Conservation (phyloP, 2,797 vertebrate genomes). For the Siniperca obscura region DNA sequence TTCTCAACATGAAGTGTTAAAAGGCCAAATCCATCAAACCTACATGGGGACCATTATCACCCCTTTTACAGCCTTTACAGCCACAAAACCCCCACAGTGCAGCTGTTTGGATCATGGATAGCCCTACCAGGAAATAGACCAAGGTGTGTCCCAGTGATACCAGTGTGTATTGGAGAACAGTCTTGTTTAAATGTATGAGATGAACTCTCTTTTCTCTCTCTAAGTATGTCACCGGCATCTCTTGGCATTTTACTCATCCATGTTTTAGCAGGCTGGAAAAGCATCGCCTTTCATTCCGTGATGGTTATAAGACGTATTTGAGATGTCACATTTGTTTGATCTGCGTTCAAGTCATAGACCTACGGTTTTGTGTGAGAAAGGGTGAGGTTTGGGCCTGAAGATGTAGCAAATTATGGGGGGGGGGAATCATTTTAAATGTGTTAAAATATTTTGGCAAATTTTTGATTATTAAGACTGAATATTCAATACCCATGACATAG, state of each 20-base stretch:
- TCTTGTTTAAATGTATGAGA: slow-evolving; percentile 57
- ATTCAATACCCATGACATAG: neutral
- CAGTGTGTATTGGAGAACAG: slow-evolving; percentile 67
- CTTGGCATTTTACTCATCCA: slow-evolving; percentile 38
- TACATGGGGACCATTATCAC: slow-evolving; percentile 50
- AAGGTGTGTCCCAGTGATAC: slow-evolving; percentile 59
- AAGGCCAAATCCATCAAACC: slow-evolving; percentile 43
- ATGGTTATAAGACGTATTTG: slow-evolving; percentile 10
- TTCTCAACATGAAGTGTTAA: slow-evolving; percentile 11
- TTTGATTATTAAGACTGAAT: neutral
- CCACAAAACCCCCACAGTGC: slow-evolving; percentile 25
- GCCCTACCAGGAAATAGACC: slow-evolving; percentile 66
- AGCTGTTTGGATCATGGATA: slow-evolving; percentile 54
- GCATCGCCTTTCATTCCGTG: slow-evolving; percentile 19
- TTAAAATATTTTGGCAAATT: neutral
- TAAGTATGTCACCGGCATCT: slow-evolving; percentile 30
- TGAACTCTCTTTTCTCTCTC: slow-evolving; percentile 23
- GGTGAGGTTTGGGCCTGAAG: slow-evolving; percentile 3
- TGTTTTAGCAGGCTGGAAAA: slow-evolving; percentile 19
- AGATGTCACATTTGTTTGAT: slow-evolving; percentile 42
- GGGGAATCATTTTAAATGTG: neutral
- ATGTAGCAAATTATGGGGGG: neutral
- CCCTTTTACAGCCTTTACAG: slow-evolving; percentile 33
- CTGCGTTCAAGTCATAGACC: slow-evolving; percentile 27
- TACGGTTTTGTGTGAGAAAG: neutral